A percentile compares a stretch with the other conserved stretches of the same genome.
Conservation (phyloP, 2,888 invertebrate genomes). For the Hanleya hanleyi region DNA sequence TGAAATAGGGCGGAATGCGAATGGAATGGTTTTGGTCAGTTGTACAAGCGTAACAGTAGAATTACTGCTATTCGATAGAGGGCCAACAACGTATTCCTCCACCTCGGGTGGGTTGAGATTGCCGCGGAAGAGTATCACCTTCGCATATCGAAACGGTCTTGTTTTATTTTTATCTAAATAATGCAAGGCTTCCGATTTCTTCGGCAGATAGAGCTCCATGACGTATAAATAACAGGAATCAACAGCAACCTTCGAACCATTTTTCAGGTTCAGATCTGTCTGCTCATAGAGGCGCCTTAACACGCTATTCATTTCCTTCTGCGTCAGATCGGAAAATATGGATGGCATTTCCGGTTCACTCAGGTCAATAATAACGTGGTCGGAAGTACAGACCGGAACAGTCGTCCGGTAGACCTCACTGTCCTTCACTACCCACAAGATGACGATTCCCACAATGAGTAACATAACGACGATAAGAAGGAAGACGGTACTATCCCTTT, state of each 20-base stretch:
- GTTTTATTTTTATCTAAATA: slow-evolving; percentile 34
- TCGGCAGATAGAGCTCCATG: slow-evolving; percentile 38
- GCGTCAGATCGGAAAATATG: slow-evolving; percentile 48
- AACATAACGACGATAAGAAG: neutral
- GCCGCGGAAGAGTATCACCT: slow-evolving; percentile 54
- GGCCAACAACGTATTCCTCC: slow-evolving; percentile 55
- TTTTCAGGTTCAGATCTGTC: slow-evolving; percentile 37
- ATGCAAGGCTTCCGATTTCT: slow-evolving; percentile 38
- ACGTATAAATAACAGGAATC: slow-evolving; percentile 2
- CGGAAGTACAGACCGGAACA: neutral
- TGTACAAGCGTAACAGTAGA: slow-evolving; percentile 28
- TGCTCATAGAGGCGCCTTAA: slow-evolving; percentile 32
- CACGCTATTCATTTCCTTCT: slow-evolving; percentile 36
- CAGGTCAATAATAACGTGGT: slow-evolving; percentile 28
- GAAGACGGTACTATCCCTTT: neutral
- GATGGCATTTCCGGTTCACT: slow-evolving; percentile 40
- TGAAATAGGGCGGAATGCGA: slow-evolving; percentile 47
- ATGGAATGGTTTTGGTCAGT: slow-evolving; percentile 41
- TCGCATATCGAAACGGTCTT: slow-evolving; percentile 50
- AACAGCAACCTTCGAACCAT: neutral
- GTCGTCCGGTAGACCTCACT: neutral
- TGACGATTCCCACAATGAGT: neutral
- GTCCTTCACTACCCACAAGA: neutral
- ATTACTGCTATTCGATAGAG: slow-evolving; percentile 45
- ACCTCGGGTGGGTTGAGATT: slow-evolving; percentile 36